A percentile compares a stretch with the other conserved stretches of the same genome.
These are phyloP conservation scores for Drosophila nr. perissopoda DNA, from an alignment of 2,888 invertebrate species.

Conservation along the genomic window DNA sequence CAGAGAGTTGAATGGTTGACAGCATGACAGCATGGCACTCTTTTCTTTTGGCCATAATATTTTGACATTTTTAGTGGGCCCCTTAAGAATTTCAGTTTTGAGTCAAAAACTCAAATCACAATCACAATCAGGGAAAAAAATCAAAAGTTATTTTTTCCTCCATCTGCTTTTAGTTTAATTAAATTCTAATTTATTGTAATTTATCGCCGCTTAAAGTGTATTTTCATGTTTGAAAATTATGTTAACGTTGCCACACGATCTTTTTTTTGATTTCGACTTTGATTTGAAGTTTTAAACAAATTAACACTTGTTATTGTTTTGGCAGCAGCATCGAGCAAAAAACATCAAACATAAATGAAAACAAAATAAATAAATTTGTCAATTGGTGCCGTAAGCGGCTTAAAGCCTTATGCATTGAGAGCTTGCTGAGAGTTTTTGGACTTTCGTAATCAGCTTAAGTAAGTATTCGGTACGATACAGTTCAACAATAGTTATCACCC, in stretches of 20 bases:
- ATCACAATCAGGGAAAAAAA: neutral
- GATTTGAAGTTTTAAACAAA: constrained; percentile 56
- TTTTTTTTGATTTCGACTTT: constrained; percentile 43
- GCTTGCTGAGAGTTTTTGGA: constrained; percentile 23
- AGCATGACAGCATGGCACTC: constrained; percentile 73
- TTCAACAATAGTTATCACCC: constrained; percentile 62
- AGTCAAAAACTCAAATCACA: constrained; percentile 16
- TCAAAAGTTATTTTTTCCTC: constrained; percentile 21
- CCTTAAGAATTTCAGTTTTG: constrained; percentile 59
- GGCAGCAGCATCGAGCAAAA: constrained; percentile 31
- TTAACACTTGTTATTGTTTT: constrained; percentile 74
- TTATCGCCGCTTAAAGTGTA: constrained; percentile 71
- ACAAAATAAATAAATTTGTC: constrained; percentile 30
- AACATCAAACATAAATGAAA: neutral
- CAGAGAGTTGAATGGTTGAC: constrained; percentile 67
- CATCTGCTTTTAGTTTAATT: constrained; percentile 65
- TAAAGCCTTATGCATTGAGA: constrained; percentile 37
- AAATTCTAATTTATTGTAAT: constrained; percentile 78
- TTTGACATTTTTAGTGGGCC: constrained; percentile 79
- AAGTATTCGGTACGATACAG: constrained; percentile 23
- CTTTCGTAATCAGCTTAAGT: constrained; percentile 68
- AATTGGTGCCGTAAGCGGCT: constrained; percentile 67
- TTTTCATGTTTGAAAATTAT: constrained; percentile 68
- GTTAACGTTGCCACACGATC: constrained; percentile 44
- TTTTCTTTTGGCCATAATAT: constrained; percentile 69